Evolutionary conservation across 2,113 vertebrate genomes (phyloP), one percentile per base, ranked within the genome.

Genomic region (Salminus brasiliensis): DNA sequence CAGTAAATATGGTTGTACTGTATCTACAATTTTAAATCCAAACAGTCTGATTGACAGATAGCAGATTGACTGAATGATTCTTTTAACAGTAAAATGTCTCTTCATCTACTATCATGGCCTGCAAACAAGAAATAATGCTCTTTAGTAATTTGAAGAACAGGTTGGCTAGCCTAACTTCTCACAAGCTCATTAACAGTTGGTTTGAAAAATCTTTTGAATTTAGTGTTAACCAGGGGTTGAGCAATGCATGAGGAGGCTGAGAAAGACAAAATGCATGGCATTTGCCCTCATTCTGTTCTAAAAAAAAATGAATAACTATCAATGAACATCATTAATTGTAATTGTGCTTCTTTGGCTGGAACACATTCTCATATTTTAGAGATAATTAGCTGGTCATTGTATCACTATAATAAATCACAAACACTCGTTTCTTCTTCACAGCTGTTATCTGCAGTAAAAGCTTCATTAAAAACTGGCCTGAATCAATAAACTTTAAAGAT

Each of bases 231-330:
- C 90, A 89, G 34, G 62, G 36, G 55, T 72, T 71, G 23, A 59
- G 45, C 55, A 91, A 90, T 92, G 82, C 88, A 89, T 88, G 81
- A 85, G 86, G 80, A 87, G 85, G 88, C 68, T 85, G 81, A 88
- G 85, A 87, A 87, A 85, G 85, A 81, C 49, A 83, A 87, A 83
- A 87, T 88, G 84, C 72, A 85, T 90, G 87, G 87, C 84, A 89
- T 90, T 89, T 88, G 85, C 87, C 68, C 74, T 83, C 80, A 75
- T 78, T 72, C 85, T 83, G 84, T 74, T 86, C 84, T 84, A 78
- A 85, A 69, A 81, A 55, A 82, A 84, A 85, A 89, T 89, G 72
- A 92, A 86, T 90, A 80, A 88, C 83, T 78, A 71, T 18, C 83
- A 78, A 21, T 81, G 84, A 81, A 90, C 85, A 68, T 84, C 81